phyloP scores from a whole-genome alignment of 1,140 invertebrate species.

The Bombus pyrosoma region DNA sequence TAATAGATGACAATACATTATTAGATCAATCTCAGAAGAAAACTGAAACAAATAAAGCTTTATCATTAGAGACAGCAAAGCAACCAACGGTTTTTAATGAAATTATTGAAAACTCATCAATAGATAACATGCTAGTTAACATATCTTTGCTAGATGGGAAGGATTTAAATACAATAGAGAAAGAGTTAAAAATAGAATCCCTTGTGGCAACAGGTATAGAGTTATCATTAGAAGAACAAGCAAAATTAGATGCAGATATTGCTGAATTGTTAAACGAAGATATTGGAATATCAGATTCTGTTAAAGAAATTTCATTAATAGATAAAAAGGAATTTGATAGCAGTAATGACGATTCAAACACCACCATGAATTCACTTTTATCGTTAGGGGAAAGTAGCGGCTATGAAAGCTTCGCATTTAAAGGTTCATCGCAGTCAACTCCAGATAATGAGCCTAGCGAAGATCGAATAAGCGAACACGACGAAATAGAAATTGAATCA shows the following conservation, averaged over 20 bases:
- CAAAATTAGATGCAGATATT: conserved; percentile 77
- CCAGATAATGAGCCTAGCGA: conserved; percentile 74
- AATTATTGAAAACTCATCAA: conserved; percentile 57
- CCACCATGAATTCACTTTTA: conserved; percentile 81
- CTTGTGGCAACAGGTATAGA: neutral
- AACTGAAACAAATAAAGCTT: conserved; percentile 20
- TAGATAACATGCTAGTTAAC: conserved; percentile 72
- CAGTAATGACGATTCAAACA: conserved; percentile 68
- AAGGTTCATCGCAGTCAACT: conserved; percentile 79
- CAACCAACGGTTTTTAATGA: conserved; percentile 21
- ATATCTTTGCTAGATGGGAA: conserved; percentile 66
- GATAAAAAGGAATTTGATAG: conserved; percentile 68
- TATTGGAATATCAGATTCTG: conserved; percentile 41
- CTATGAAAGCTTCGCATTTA: conserved; percentile 91
- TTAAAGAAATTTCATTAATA: conserved; percentile 33
- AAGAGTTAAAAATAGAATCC: conserved; percentile 25
- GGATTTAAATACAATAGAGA: conserved; percentile 34
- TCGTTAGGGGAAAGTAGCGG: conserved; percentile 92
- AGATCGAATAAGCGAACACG: conserved; percentile 75
- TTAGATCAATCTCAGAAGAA: conserved; percentile 43
- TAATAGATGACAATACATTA: conserved; percentile 49
- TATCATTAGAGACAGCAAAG: conserved; percentile 33
- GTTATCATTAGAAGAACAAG: conserved; percentile 72
- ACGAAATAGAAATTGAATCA: conserved; percentile 76
- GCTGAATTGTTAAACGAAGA: conserved; percentile 77